Evolutionary conservation across 2,888 invertebrate genomes (phyloP).

Genomic region (Corythucha ciliata): DNA sequence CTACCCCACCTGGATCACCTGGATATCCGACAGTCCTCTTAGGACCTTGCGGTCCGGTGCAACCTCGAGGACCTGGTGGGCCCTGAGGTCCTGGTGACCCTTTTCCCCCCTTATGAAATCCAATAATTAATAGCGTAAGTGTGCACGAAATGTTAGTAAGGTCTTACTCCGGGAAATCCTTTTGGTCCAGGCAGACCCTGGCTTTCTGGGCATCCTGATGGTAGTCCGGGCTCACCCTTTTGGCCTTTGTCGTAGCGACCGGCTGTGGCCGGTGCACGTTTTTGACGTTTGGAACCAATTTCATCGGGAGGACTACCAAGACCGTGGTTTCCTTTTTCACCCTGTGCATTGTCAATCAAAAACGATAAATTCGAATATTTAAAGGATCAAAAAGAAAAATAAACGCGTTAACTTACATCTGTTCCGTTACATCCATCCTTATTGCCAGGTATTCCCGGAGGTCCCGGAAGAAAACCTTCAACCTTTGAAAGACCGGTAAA

Average conservation of each 20-base stretch:
- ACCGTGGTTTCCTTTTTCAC: conserved; percentile 63
- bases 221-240: conserved; percentile 71
- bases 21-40: conserved; percentile 43
- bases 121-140: too few species aligned
- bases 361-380: too few species aligned
- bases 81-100: conserved; percentile 55
- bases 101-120: conserved; percentile 53
- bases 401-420: conserved; percentile 58
- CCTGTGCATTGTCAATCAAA: too few species aligned
- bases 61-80: conserved; percentile 51
- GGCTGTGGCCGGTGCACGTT: conserved; percentile 69
- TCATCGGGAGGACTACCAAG: conserved; percentile 56
- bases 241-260: conserved; percentile 65
- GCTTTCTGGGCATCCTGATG: conserved; percentile 58
- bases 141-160: too few species aligned
- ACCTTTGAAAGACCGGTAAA: too few species aligned
- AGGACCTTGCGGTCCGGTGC: conserved; percentile 44
- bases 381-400: not conserved
- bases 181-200: conserved; percentile 57
- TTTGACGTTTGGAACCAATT: conserved; percentile 60
- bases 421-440: conserved; percentile 95
- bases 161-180: conserved; percentile 64
- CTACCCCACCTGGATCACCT: conserved; percentile 45
- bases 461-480: conserved; percentile 52
- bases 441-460: conserved; percentile 72